These are phyloP conservation scores for Balearica regulorum DNA, from an alignment of 2,797 vertebrate species.

Conservation along the genomic window DNA sequence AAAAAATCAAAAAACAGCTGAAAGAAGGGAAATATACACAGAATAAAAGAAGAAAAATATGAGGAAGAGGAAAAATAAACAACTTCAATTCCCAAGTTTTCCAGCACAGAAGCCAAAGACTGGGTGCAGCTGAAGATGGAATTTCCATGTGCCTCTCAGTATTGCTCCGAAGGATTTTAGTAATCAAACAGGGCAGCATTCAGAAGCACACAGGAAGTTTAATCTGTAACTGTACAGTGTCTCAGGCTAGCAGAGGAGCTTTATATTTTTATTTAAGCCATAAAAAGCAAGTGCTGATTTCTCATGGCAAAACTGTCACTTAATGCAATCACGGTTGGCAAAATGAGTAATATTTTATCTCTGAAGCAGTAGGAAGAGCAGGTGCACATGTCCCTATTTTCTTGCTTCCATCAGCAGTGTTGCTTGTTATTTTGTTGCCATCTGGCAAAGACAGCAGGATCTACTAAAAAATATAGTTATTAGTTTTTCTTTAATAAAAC, in stretches of 20 bases:
- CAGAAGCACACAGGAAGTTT: not conserved
- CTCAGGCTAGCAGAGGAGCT: not conserved
- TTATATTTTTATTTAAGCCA: not conserved
- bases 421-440: conserved; percentile 42
- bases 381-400: conserved; percentile 46
- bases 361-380: conserved; percentile 22
- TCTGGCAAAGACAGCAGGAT: conserved; percentile 44
- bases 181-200: not conserved
- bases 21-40: not conserved
- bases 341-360: conserved; percentile 41
- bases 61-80: not conserved
- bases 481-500: conserved; percentile 33
- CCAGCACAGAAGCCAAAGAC: not conserved
- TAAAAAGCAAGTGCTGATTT: conserved; percentile 7
- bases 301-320: not conserved
- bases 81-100: not conserved
- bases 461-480: conserved; percentile 7
- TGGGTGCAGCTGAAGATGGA: not conserved
- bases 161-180: not conserved
- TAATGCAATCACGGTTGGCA: not conserved
- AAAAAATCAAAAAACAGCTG: not conserved
- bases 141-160: not conserved
- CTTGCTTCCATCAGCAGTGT: conserved; percentile 26
- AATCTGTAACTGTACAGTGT: not conserved
- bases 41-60: not conserved